Base-by-base conservation (phyloP, 1,140 invertebrate species). In the Neodiprion virginianus region DNA sequence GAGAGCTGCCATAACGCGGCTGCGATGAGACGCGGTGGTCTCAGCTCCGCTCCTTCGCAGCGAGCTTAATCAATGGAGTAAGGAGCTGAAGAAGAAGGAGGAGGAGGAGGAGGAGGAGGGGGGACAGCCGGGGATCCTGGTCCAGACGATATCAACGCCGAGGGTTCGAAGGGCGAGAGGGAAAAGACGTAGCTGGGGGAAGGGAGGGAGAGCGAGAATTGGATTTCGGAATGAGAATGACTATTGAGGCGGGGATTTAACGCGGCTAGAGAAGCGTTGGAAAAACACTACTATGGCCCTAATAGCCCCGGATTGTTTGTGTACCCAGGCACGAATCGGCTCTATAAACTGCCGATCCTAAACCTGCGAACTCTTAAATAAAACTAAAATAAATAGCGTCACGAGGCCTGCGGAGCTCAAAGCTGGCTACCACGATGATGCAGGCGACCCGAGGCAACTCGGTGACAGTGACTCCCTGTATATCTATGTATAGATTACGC, bases 281-380 rank as follows among this genome's bases (percentile, higher is more conserved):
- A 69, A 69, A 69, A 69, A 69, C 67, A 69, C 67, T 23, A 69
- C 11, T 14, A 23, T 61, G 28, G 28, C 17, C 67, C 67, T 12
- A 69, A 14, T 69, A 69, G 67, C 67, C 67, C 40, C 10, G 12
- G 67, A 69, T 69, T 69, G 67, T 69, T 69, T 69, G 21, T 69
- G 67, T 69, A 69, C 23, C 14, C 67, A 14, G 14, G 23, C 67
- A 17, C 11, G 8, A 69, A 9, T 69, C 9, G 17, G 12, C 61
- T 65, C 61, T 65, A 40, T 40, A 65, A 65, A 65, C 61, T 65
- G 17, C 28, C 61, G 61, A 65, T 65, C 61, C 61, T 65, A 65
- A 65, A 14, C 61, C 61, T 21, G 17, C 17, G 61, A 65, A 65
- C 61, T 65, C 61, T 65, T 65, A 65, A 65, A 65, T 65, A 65